These are phyloP conservation scores for Phenganax subtilis DNA, from an alignment of 92 coral and sea anemone species.

Conservation along the genomic window DNA sequence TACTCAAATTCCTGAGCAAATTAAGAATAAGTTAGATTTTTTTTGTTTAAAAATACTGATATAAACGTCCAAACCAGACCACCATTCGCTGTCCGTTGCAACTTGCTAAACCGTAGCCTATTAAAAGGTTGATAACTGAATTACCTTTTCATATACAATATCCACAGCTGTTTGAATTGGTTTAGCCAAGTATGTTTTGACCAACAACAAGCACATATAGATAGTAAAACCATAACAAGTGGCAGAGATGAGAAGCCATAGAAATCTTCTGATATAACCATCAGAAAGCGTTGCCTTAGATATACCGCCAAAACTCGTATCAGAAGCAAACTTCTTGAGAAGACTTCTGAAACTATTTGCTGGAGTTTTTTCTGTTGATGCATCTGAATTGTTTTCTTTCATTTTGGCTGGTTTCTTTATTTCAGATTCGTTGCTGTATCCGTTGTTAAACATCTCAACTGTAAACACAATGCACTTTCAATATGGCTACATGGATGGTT, in stretches of 20 bases:
- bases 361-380: slow-evolving; percentile 6
- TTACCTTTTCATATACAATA: slow-evolving; percentile 19
- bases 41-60: too few relatives aligned
- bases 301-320: slow-evolving; percentile 31
- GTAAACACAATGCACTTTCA: background rate
- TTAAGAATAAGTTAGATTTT: too few relatives aligned
- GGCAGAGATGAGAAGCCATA: slow-evolving; percentile 18
- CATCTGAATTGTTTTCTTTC: too few relatives aligned
- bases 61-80: background rate
- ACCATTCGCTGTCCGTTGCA: too few relatives aligned
- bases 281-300: slow-evolving; percentile 19
- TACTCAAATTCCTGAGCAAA: too few relatives aligned
- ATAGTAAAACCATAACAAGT: slow-evolving; percentile 29
- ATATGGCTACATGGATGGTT: too few relatives aligned
- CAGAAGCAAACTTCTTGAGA: slow-evolving; percentile 19
- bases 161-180: slow-evolving; percentile 13
- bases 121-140: background rate
- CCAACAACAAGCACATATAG: slow-evolving; percentile 8
- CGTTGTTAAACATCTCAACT: slow-evolving; percentile 25
- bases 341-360: slow-evolving; percentile 19
- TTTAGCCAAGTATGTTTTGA: background rate
- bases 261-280: background rate
- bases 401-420: background rate
- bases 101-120: too few relatives aligned
- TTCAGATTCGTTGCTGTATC: background rate